A percentile compares a stretch with the other conserved stretches of the same genome.
These are phyloP conservation scores for Ataeniobius toweri DNA, from an alignment of 2,797 vertebrate species.

Conservation along the genomic window DNA sequence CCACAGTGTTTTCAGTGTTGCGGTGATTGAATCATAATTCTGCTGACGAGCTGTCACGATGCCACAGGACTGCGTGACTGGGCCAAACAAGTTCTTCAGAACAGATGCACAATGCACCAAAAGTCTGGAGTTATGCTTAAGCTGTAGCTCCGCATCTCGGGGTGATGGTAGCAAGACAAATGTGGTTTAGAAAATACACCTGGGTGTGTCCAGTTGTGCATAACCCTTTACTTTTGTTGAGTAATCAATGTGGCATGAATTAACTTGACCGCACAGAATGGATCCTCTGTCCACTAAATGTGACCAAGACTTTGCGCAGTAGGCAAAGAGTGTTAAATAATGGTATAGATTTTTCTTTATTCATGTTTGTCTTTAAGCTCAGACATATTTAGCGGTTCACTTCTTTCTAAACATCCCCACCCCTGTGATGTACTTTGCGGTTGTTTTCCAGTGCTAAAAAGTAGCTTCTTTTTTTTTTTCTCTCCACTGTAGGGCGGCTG, in stretches of 20 bases:
- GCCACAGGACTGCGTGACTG: slow-evolving; percentile 10
- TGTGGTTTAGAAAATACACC: slow-evolving; percentile 9
- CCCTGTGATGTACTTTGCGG: slow-evolving; percentile 36
- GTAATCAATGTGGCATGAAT: slow-evolving; percentile 45
- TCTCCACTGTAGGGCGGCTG: slow-evolving; percentile 88
- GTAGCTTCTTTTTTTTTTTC: slow-evolving; percentile 28
- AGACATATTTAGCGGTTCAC: slow-evolving; percentile 7
- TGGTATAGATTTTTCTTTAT: background rate
- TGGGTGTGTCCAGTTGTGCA: slow-evolving; percentile 38
- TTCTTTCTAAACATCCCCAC: slow-evolving; percentile 36
- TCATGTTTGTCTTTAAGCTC: background rate
- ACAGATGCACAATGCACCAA: background rate
- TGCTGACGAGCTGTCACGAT: slow-evolving; percentile 55
- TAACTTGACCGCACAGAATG: slow-evolving; percentile 33
- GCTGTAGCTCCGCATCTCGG: background rate
- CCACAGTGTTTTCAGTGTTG: slow-evolving; percentile 32
- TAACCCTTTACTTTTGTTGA: slow-evolving; percentile 4
- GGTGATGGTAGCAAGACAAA: too few species aligned
- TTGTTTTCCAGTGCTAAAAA: slow-evolving; percentile 50
- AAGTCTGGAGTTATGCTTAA: background rate
- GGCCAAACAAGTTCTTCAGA: background rate
- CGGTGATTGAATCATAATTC: slow-evolving; percentile 69
- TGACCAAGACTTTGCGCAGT: slow-evolving; percentile 1
- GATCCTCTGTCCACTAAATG: slow-evolving; percentile 38
- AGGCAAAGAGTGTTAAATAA: background rate